Conservation (phyloP, 2,797 vertebrate species). For the Pseudochirops corinnae region DNA sequence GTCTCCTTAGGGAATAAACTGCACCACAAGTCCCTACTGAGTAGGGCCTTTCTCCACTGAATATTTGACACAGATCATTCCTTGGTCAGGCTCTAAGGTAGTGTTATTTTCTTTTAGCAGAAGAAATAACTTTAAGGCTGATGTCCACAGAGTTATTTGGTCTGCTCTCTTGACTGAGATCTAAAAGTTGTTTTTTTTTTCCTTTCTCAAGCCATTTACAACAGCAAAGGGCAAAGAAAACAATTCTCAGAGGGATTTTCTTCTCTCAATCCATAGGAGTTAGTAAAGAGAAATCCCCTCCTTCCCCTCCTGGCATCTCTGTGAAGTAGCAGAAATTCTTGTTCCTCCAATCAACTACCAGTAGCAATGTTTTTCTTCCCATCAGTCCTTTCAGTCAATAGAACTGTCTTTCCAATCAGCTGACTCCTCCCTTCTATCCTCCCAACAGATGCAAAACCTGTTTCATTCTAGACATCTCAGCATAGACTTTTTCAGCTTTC, state of each 20-base stretch:
- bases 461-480: neutral
- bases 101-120: neutral
- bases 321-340: neutral
- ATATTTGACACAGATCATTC: neutral
- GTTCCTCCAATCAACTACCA: neutral
- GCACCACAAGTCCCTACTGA: neutral
- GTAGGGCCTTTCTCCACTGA: neutral
- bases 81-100: neutral
- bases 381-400: neutral
- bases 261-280: neutral
- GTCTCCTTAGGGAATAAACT: neutral
- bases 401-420: neutral
- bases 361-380: neutral
- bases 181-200: neutral
- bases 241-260: neutral
- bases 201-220: neutral
- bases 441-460: neutral
- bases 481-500: neutral
- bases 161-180: neutral
- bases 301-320: neutral
- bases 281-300: neutral
- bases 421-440: neutral
- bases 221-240: neutral
- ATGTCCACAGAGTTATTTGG: neutral
- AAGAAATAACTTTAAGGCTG: neutral